Evolutionary conservation across 2,888 invertebrate species (phyloP), one percentile per base, ranked within the genome.

Genomic region (Ormyrus thymus): DNA sequence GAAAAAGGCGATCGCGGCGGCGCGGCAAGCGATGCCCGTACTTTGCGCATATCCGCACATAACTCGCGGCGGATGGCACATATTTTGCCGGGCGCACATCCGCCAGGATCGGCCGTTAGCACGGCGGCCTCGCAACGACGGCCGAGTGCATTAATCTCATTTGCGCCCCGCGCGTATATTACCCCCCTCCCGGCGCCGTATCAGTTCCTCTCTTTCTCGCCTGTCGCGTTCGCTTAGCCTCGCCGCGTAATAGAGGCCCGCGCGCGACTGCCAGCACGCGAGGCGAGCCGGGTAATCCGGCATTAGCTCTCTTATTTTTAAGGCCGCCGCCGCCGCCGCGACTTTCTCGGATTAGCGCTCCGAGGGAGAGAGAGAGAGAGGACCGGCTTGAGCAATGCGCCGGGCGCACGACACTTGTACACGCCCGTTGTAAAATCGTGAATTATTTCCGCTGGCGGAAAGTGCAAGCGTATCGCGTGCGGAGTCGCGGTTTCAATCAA

Each of bases 391-490:
- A 48, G 58, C 6, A 15, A 6, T 58, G 15, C 15, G 29, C 29
- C 29, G 29, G 29, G 29, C 29, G 29, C 29, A 29, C 29, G 29
- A 29, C 29, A 29, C 29, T 29, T 29, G 4, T 29, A 29, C 29
- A 29, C 29, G 29, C 29, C 29, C 29, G 29, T 29, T 29, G 29
- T 29, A 29, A 29, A 29, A 29, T 29, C 29, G 29, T 29, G 29
- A 29, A 29, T 29, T 29, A 29, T 29, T 29, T 8, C 0, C 51
- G 59, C 50, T 8, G 7, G 59, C 48, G 61, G 29, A 65, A 71
- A 65, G 70, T 58, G 71, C 65, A 45, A 76, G 76, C 53, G 45
- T 71, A 73, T 69, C 64, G 78, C 69, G 69, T 74, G 72, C 68
- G 15, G 10, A 0, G 2, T 45, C 15, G 64, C 64, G 62, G 45